Percentiles rank a stretch among this genome's conserved stretches.
Evolutionary conservation across 2,113 vertebrate species (phyloP).

Genomic region (Centrocercus urophasianus): DNA sequence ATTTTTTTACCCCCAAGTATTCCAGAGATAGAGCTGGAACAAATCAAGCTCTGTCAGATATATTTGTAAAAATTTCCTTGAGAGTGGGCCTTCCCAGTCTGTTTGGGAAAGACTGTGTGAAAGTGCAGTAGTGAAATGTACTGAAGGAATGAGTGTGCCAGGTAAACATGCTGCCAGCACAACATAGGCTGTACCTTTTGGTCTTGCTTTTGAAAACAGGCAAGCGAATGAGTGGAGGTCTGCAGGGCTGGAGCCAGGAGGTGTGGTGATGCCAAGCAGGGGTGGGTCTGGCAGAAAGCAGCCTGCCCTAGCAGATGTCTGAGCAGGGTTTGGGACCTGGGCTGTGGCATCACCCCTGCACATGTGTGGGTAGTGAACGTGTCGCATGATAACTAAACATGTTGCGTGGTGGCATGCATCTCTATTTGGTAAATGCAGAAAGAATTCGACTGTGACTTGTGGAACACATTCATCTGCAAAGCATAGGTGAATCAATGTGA

Average conservation of each 20-base stretch:
- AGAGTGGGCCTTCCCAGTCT: not conserved
- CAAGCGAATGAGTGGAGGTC: not conserved
- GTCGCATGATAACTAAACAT: too few species aligned
- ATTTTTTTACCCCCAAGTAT: not conserved
- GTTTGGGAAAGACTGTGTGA: not conserved
- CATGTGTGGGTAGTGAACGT: fast-evolving
- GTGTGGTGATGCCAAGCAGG: not conserved
- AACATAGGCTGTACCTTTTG: fast-evolving
- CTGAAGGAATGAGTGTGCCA: not conserved
- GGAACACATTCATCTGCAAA: not conserved
- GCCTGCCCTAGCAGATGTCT: not conserved
- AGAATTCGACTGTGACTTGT: not conserved
- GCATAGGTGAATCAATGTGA: not conserved
- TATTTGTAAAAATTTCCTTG: not conserved
- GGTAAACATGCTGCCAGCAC: not conserved
- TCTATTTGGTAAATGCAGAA: not conserved
- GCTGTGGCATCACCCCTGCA: not conserved
- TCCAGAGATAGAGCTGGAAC: not conserved
- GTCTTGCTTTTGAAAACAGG: not conserved
- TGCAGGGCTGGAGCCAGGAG: not conserved
- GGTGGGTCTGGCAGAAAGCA: not conserved
- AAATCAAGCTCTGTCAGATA: not conserved
- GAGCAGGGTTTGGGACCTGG: not conserved
- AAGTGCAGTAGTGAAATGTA: not conserved
- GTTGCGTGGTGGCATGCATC: not conserved